These are phyloP conservation scores for Neoaliturus tenellus DNA, from an alignment of 2,888 invertebrate species.

Conservation along the genomic window DNA sequence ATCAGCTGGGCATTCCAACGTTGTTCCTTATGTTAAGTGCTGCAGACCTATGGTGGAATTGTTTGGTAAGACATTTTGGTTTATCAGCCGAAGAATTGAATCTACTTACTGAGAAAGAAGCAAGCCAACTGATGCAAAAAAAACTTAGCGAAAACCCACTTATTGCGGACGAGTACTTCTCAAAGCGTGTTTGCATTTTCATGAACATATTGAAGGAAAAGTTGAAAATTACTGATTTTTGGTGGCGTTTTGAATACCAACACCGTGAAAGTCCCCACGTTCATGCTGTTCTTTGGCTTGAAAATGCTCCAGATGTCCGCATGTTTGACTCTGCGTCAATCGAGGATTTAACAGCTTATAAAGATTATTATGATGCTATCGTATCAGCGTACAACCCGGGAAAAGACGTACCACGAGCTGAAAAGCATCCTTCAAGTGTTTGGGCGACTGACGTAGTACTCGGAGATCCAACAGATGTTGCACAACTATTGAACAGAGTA, in stretches of 20 bases:
- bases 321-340: constrained; percentile 4
- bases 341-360: background rate
- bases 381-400: too few species aligned
- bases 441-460: constrained; percentile 21
- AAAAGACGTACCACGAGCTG: constrained; percentile 15
- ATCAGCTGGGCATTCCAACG: too few species aligned
- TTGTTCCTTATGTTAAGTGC: too few species aligned
- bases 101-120: too few species aligned
- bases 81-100: too few species aligned
- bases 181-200: background rate
- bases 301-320: constrained; percentile 1
- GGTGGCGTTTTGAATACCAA: too few species aligned
- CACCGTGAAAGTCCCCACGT: too few species aligned
- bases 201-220: background rate
- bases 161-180: background rate
- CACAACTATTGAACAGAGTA: constrained; percentile 36
- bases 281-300: background rate
- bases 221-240: too few species aligned
- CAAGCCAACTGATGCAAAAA: too few species aligned
- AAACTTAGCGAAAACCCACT: background rate
- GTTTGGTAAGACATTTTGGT: too few species aligned
- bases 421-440: constrained; percentile 22
- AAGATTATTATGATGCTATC: constrained; percentile 13
- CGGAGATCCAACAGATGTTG: constrained; percentile 31
- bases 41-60: too few species aligned